Evolutionary conservation across 2,888 invertebrate species (phyloP).

Genomic region (Podotricha telesiphe): DNA sequence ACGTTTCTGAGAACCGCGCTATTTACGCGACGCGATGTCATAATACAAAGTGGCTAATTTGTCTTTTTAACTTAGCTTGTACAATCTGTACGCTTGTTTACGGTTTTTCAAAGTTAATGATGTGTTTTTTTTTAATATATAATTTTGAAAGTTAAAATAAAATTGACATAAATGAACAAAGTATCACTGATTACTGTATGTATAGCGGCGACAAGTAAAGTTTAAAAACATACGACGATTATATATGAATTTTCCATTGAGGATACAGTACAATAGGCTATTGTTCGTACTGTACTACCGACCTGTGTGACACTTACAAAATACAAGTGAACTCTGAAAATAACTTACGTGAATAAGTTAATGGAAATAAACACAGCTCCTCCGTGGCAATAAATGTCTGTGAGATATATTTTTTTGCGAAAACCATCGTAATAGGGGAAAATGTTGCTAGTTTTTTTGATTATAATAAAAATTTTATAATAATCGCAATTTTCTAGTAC

Average conservation of each 20-base stretch:
- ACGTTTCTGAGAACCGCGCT: neutral
- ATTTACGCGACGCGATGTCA: slow-evolving; percentile 5
- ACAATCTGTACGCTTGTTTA: neutral
- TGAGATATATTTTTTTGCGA: neutral
- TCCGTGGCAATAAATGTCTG: neutral
- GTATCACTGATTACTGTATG: neutral
- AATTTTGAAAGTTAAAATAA: neutral
- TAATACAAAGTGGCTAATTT: neutral
- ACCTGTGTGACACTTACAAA: slow-evolving; percentile 33
- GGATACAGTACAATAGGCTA: slow-evolving; percentile 33
- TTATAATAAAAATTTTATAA: too few relatives aligned
- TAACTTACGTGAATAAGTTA: slow-evolving; percentile 10
- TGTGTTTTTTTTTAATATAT: too few relatives aligned
- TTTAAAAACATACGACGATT: slow-evolving; percentile 28
- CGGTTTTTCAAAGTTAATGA: neutral
- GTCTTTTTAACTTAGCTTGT: too few relatives aligned
- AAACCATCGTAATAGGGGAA: too few relatives aligned
- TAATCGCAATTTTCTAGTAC: too few relatives aligned
- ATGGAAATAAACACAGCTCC: neutral
- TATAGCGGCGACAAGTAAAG: slow-evolving; percentile 2
- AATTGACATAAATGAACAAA: neutral
- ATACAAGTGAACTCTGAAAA: slow-evolving; percentile 30
- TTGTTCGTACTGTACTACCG: slow-evolving; percentile 34
- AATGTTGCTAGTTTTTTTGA: too few relatives aligned
- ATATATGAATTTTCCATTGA: slow-evolving; percentile 32